These are phyloP conservation scores for Magallana gigas DNA, from an alignment of 1,140 invertebrate genomes.

Conservation along the genomic window DNA sequence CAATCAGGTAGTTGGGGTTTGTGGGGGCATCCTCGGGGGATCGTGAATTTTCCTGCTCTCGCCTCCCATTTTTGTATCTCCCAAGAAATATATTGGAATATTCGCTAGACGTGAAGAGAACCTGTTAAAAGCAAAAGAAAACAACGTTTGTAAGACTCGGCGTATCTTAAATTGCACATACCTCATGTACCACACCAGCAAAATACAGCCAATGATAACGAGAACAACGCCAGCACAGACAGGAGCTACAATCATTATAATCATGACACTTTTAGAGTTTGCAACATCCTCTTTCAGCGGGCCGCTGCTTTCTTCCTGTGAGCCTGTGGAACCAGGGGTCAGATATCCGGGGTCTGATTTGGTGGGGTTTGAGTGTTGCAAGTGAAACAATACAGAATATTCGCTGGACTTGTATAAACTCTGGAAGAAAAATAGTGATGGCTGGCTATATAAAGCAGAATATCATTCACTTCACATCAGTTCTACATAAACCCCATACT, in stretches of 20 bases:
- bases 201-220: constrained; percentile 79
- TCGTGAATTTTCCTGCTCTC: neutral
- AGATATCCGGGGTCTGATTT: neutral
- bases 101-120: constrained; percentile 36
- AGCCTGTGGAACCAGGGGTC: neutral
- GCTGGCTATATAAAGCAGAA: neutral
- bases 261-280: constrained; percentile 63
- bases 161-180: constrained; percentile 53
- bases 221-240: constrained; percentile 78
- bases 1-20: constrained; percentile 29
- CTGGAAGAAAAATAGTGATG: constrained; percentile 71
- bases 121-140: constrained; percentile 42
- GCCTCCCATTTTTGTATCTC: neutral
- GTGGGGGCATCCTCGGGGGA: constrained; percentile 30
- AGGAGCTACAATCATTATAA: constrained; percentile 72
- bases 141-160: constrained; percentile 6
- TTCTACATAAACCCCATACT: no score
- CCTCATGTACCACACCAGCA: constrained; percentile 78
- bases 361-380: constrained; percentile 80
- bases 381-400: constrained; percentile 80
- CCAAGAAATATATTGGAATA: constrained; percentile 22
- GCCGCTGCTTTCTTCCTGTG: neutral
- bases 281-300: constrained; percentile 23
- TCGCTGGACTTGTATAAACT: constrained; percentile 96
- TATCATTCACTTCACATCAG: no score